Evolutionary conservation across 2,888 invertebrate genomes (phyloP), one percentile per base, ranked within the genome.

Genomic region (Calephelis perditalis): DNA sequence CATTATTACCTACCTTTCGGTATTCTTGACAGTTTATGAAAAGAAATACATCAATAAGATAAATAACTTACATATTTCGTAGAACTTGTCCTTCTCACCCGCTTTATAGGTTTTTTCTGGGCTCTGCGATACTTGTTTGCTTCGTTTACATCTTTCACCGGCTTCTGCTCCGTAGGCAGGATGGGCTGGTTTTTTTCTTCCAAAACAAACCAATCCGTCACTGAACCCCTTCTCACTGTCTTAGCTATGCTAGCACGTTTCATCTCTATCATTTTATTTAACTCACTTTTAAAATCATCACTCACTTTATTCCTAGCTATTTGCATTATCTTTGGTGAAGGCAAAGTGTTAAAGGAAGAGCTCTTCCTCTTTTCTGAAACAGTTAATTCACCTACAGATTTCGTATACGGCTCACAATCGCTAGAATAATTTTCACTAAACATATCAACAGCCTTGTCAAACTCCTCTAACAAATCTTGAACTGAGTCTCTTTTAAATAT

Each of bases 161-260:
- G 60, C 36, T 5, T 52, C 49, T 64, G 60, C 12, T 65, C 67
- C 12, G 61, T 65, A 54, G 66, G 67, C 0, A 65, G 66, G 0
- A 40, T 8, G 1, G 40, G 40, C 40, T 40, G 40, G 40, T 40
- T 40, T 57, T 69, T 68, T 36, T 90, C 90, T 67, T 90, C 90
- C 47, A 90, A 69, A 66, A 90, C 84, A 62, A 86, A 88, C 84
- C 89, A 90, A 71, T 90, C 89, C 4, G 90, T 90, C 62, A 87
- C 89, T 0, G 90, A 90, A 5, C 87, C 87, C 52, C 90, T 74
- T 56, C 89, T 76, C 6, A 70, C 73, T 40, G 72, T 70, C 59
- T 69, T 73, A 46, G 69, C 65, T 57, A 59, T 71, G 69, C 68
- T 72, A 0, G 60, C 68, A 65, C 76, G 78, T 65, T 79, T 82